Percentiles rank a stretch among this genome's conserved stretches.
Conservation (phyloP, 2,113 vertebrate genomes). For the Origma solitaria region DNA sequence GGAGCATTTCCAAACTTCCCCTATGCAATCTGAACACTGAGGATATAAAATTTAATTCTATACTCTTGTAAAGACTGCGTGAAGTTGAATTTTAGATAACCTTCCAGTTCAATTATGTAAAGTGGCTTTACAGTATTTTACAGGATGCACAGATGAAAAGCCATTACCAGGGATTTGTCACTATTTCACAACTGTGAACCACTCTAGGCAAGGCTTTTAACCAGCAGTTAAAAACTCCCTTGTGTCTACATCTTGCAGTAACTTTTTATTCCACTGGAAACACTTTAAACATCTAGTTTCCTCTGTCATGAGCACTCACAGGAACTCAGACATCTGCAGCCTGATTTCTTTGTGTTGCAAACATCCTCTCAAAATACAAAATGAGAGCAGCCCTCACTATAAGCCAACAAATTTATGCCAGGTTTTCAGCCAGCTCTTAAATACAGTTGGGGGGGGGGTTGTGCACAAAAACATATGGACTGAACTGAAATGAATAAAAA, state of each 20-base stretch:
- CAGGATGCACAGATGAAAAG: neutral
- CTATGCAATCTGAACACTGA: neutral
- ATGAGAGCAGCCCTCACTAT: neutral
- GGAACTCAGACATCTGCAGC: neutral
- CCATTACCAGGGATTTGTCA: neutral
- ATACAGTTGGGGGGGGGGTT: fast-evolving
- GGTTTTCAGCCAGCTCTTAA: neutral
- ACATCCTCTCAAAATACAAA: neutral
- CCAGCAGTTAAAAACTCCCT: neutral
- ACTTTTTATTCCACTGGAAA: neutral
- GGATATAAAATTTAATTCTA: neutral
- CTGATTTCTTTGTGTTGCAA: neutral
- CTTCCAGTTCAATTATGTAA: neutral
- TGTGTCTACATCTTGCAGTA: neutral
- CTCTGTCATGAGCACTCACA: neutral
- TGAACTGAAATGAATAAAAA: neutral
- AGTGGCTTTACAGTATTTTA: neutral
- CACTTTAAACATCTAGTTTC: neutral
- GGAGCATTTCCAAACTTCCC: neutral
- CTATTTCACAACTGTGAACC: neutral
- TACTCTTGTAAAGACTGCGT: neutral
- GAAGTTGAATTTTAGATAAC: neutral
- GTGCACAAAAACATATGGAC: neutral
- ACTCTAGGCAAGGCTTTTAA: neutral
- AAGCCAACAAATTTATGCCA: neutral